These are phyloP conservation scores for Sylvilagus floridanus DNA, from an alignment of 2,797 vertebrate genomes.

Conservation along the genomic window DNA sequence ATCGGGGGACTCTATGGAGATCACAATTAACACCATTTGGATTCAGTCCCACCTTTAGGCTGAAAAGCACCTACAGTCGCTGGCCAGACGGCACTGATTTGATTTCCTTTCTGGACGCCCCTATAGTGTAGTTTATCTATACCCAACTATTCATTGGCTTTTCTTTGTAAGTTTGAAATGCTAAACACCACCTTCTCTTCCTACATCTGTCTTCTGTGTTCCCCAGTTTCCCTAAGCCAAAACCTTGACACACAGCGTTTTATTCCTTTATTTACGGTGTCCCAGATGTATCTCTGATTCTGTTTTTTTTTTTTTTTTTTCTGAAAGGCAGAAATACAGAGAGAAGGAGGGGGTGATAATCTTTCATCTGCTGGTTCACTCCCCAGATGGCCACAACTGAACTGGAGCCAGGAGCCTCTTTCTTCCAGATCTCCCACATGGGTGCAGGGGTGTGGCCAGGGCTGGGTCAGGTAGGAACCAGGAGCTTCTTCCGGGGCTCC, in stretches of 20 bases:
- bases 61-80: not conserved
- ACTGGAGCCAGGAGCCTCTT: too few relatives aligned
- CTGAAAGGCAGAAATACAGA: too few relatives aligned
- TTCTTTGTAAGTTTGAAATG: not conserved
- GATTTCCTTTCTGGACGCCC: not conserved
- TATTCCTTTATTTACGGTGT: not conserved
- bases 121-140: not conserved
- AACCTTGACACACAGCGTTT: not conserved
- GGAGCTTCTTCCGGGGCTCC: too few relatives aligned
- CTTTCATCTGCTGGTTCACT: too few relatives aligned
- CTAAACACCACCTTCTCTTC: not conserved
- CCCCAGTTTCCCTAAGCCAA: not conserved
- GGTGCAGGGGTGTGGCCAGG: too few relatives aligned
- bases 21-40: not conserved
- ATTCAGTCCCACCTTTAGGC: not conserved
- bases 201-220: not conserved
- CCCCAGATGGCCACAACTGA: too few relatives aligned
- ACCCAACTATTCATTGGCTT: not conserved
- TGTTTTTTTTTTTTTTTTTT: too few relatives aligned
- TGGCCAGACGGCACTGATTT: not conserved
- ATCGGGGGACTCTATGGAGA: not conserved
- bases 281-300: not conserved
- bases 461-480: too few relatives aligned
- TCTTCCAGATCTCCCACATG: too few relatives aligned
- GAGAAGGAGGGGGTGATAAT: too few relatives aligned